These are phyloP conservation scores for Tiphia femorata DNA, from an alignment of 2,888 invertebrate species.

Conservation along the genomic window DNA sequence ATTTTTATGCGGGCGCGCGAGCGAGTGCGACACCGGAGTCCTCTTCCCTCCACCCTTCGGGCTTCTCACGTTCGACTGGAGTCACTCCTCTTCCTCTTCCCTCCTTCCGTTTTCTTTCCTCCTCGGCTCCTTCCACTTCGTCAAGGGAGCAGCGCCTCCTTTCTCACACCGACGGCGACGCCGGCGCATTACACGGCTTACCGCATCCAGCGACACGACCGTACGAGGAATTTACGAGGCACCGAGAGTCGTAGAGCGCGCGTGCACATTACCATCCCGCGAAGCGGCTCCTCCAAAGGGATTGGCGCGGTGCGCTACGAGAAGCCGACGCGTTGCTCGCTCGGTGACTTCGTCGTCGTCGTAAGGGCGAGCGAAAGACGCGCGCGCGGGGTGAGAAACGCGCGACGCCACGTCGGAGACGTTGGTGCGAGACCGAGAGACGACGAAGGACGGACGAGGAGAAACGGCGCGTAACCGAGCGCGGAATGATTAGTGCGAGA, in stretches of 20 bases:
- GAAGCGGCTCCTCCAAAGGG: too few relatives aligned
- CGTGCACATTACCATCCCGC: constrained; percentile 4
- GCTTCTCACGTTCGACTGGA: neutral
- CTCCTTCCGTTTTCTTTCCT: neutral
- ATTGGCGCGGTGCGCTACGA: neutral
- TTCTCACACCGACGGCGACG: constrained; percentile 10
- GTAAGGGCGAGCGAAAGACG: too few relatives aligned
- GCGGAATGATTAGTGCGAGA: neutral
- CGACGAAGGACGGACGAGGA: neutral
- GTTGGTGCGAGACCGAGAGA: neutral
- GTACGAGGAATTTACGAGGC: constrained; percentile 40
- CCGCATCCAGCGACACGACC: constrained; percentile 34
- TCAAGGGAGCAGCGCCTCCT: neutral
- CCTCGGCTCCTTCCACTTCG: neutral
- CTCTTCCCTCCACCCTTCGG: neutral
- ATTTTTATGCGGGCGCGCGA: constrained; percentile 39
- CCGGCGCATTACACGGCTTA: constrained; percentile 39
- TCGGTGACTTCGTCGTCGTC: too few relatives aligned
- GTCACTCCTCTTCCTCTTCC: constrained; percentile 20
- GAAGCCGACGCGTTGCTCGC: neutral
- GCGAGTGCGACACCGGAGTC: neutral
- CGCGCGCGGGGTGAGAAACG: neutral
- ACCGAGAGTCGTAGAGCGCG: too few relatives aligned
- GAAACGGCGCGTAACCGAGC: neutral
- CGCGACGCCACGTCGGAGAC: neutral